These are phyloP conservation scores for Indicator maculatus DNA, from an alignment of 2,113 vertebrate genomes.

Conservation along the genomic window DNA sequence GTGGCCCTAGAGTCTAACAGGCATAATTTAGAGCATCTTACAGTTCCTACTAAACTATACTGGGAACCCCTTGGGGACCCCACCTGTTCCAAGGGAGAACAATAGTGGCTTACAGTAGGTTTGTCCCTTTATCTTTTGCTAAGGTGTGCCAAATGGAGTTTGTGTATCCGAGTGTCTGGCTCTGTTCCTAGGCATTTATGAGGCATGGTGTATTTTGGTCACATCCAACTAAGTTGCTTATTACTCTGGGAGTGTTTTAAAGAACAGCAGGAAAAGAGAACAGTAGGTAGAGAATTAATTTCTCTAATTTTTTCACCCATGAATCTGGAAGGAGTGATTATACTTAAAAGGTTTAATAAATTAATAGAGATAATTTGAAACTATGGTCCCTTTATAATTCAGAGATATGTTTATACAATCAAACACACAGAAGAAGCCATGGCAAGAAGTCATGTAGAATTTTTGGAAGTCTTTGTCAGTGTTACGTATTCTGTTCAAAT, in stretches of 20 bases:
- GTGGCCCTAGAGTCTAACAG: conserved; percentile 5
- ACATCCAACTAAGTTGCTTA: not conserved
- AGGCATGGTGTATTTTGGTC: not conserved
- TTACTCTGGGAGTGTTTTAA: not conserved
- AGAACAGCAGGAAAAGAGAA: not conserved
- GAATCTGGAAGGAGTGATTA: not conserved
- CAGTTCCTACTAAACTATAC: not conserved
- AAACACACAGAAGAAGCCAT: not conserved
- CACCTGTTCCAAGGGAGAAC: conserved; percentile 5
- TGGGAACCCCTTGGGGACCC: not conserved
- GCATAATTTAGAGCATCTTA: not conserved
- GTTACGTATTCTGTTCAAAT: not conserved
- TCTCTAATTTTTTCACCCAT: not conserved
- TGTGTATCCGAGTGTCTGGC: not conserved
- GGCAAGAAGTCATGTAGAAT: not conserved
- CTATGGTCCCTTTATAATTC: not conserved
- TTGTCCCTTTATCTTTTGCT: not conserved
- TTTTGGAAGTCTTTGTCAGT: not conserved
- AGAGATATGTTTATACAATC: not conserved
- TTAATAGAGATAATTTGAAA: not conserved
- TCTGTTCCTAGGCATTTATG: not conserved
- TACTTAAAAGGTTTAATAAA: not conserved
- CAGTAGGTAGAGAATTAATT: not conserved
- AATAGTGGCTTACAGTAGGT: not conserved
- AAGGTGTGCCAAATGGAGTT: not conserved